Evolutionary conservation across 2,888 invertebrate genomes (phyloP).

Genomic region (Cremastobaeus sp.): DNA sequence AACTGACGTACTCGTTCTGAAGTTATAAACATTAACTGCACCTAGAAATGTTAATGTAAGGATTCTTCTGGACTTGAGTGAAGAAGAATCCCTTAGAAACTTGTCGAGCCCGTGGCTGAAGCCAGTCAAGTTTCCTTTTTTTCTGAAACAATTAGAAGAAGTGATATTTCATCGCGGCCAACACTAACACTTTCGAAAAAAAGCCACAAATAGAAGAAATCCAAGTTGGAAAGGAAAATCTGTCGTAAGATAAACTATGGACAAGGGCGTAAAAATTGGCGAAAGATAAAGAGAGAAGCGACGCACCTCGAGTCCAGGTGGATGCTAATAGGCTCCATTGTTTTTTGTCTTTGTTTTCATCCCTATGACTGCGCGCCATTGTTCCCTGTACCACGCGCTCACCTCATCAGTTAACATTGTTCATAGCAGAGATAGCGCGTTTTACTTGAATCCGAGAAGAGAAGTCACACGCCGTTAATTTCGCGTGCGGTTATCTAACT

Average conservation of each 20-base stretch:
- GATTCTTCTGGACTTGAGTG: too few relatives aligned
- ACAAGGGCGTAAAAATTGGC: constrained; percentile 37
- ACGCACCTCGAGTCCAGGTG: constrained; percentile 67
- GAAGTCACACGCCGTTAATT: constrained; percentile 62
- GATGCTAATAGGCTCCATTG: constrained; percentile 74
- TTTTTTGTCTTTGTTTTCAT: constrained; percentile 67
- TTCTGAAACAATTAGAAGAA: constrained; percentile 44
- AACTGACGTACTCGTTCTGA: too few relatives aligned
- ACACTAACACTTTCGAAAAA: constrained; percentile 57
- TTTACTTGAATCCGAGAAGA: constrained; percentile 68
- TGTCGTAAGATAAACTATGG: constrained; percentile 9
- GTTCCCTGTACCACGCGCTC: constrained; percentile 66
- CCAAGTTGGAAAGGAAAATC: constrained; percentile 34
- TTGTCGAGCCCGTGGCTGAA: too few relatives aligned
- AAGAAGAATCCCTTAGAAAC: too few relatives aligned
- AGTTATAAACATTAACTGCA: too few relatives aligned
- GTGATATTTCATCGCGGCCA: constrained; percentile 60
- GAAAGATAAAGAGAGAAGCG: constrained; percentile 53
- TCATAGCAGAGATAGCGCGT: constrained; percentile 67
- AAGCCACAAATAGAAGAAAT: constrained; percentile 16
- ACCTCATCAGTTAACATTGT: constrained; percentile 73
- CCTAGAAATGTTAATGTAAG: too few relatives aligned
- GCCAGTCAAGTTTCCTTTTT: too few relatives aligned
- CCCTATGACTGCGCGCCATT: constrained; percentile 62
- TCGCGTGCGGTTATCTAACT: constrained; percentile 39